These are phyloP conservation scores for Choristoneura rosaceana DNA, from an alignment of 2,888 invertebrate genomes.

Conservation along the genomic window DNA sequence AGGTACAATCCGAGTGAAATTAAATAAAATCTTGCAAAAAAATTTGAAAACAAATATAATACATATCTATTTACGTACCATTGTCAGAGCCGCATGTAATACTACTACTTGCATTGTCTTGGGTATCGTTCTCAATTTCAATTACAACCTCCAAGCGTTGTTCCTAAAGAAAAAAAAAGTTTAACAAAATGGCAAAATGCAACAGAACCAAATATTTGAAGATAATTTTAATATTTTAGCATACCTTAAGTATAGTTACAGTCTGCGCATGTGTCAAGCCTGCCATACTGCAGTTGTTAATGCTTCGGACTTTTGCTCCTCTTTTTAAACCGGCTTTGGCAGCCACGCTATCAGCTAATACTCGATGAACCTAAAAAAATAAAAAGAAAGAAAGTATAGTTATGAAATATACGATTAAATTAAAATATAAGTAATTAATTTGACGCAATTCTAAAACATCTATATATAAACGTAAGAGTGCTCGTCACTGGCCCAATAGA, in stretches of 20 bases:
- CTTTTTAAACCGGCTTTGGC: constrained; percentile 94
- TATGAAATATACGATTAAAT: constrained; percentile 5
- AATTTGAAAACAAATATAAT: background rate
- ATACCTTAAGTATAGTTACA: constrained; percentile 93
- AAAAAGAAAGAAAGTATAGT: constrained; percentile 42
- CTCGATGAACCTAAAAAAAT: constrained; percentile 90
- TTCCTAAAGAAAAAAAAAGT: constrained; percentile 79
- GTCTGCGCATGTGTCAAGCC: constrained; percentile 95
- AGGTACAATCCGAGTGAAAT: too few relatives aligned
- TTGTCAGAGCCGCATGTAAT: constrained; percentile 77
- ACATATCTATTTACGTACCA: constrained; percentile 56
- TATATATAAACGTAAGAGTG: background rate
- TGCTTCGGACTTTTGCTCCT: constrained; percentile 95
- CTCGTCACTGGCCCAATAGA: too few relatives aligned
- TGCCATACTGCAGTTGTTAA: constrained; percentile 93
- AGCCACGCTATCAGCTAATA: constrained; percentile 93
- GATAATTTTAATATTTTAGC: background rate
- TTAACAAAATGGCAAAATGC: too few relatives aligned
- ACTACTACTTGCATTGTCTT: constrained; percentile 60
- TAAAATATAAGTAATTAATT: background rate
- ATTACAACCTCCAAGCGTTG: constrained; percentile 92
- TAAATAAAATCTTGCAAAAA: background rate
- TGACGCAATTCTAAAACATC: constrained; percentile 9
- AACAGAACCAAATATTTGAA: background rate
- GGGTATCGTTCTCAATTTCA: constrained; percentile 87